Evolutionary conservation across 2,888 invertebrate species (phyloP).

Genomic region (Chloromyia formosa): DNA sequence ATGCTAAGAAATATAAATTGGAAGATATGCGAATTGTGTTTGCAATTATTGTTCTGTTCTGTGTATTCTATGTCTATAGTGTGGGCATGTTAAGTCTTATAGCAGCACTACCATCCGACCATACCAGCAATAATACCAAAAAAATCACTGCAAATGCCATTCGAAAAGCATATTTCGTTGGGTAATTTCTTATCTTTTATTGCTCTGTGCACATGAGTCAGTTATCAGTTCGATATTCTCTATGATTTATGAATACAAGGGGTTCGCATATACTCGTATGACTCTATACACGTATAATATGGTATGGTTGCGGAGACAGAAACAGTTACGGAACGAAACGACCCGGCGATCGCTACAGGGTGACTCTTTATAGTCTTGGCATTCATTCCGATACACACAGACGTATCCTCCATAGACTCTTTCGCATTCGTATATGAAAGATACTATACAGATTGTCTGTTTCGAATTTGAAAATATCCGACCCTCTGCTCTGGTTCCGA

Average conservation of each 20-base stretch:
- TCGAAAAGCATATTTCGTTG: constrained; percentile 41
- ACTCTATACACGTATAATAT: too few relatives aligned
- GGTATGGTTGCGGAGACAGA: constrained; percentile 31
- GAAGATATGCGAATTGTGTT: not conserved
- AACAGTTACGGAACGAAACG: not conserved
- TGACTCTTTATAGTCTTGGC: constrained; percentile 42
- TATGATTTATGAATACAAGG: constrained; percentile 36
- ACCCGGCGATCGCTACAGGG: constrained; percentile 22
- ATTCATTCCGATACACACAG: not conserved
- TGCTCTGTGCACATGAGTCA: constrained; percentile 42
- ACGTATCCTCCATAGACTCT: not conserved
- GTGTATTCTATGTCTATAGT: not conserved
- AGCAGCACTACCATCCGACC: not conserved
- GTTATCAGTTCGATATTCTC: constrained; percentile 44
- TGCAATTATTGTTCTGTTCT: not conserved
- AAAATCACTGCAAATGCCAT: constrained; percentile 37
- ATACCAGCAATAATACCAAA: constrained; percentile 9
- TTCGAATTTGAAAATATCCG: not conserved
- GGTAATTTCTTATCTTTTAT: constrained; percentile 44
- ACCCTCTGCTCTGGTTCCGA: too few relatives aligned
- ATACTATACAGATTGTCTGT: not conserved
- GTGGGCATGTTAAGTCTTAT: not conserved
- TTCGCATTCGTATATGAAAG: not conserved
- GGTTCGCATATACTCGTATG: too few relatives aligned
- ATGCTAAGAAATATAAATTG: not conserved